phyloP scores from a whole-genome alignment of 2,113 vertebrate species.

The Ranitomeya variabilis region DNA sequence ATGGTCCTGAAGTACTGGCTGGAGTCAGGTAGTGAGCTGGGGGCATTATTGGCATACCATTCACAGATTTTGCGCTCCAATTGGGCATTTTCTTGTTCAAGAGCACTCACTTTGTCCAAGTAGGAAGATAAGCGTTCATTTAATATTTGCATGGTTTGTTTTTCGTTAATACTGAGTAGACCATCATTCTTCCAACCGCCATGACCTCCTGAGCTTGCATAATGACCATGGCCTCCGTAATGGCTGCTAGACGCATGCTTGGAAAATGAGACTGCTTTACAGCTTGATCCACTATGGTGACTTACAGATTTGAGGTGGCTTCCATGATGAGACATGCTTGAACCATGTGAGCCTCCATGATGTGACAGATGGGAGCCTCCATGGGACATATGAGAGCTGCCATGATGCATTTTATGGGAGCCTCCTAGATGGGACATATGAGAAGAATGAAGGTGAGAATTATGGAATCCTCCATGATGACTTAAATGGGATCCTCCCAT shows the following conservation, averaged over 20 bases:
- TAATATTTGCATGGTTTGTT: conserved; percentile 77
- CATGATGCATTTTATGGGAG: conserved; percentile 4
- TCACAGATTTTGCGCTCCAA: conserved; percentile 72
- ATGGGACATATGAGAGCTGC: background rate
- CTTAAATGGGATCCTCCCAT: background rate
- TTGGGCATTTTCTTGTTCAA: conserved; percentile 68
- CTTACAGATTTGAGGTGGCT: conserved; percentile 78
- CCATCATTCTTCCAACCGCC: conserved; percentile 53
- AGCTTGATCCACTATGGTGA: conserved; percentile 71
- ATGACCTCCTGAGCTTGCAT: conserved; percentile 33
- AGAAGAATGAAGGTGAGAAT: background rate
- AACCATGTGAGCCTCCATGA: conserved; percentile 39
- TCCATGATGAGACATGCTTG: conserved; percentile 3
- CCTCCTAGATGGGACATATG: background rate
- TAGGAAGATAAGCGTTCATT: conserved; percentile 76
- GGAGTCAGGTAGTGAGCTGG: conserved; percentile 59
- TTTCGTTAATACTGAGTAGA: conserved; percentile 65
- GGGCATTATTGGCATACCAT: conserved; percentile 60
- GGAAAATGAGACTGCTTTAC: conserved; percentile 32
- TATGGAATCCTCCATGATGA: background rate
- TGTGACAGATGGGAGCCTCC: conserved; percentile 6
- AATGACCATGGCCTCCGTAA: conserved; percentile 14
- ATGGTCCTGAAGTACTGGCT: conserved; percentile 69
- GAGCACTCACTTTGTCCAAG: conserved; percentile 65
- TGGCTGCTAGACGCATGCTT: conserved; percentile 27